Percentiles rank a stretch among this genome's conserved stretches.
Conservation (phyloP, 2,113 vertebrate genomes). For the Brienomyrus brachyistius region DNA sequence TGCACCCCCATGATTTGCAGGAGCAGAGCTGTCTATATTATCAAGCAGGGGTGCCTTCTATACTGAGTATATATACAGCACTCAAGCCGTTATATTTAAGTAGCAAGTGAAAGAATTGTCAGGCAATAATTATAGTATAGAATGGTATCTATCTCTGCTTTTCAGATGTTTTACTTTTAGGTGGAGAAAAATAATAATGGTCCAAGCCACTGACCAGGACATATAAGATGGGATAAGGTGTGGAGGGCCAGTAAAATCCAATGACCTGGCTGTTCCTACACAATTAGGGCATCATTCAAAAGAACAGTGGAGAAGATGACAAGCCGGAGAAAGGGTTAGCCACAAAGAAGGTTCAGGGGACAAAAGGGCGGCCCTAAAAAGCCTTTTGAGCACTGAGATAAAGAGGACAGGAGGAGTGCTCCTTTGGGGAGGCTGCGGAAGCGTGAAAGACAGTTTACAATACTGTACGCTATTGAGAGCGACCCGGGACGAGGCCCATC, state of each 20-base stretch:
- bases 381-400: slow-evolving; percentile 38
- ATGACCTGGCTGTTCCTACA: slow-evolving; percentile 62
- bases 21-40: slow-evolving; percentile 6
- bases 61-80: neutral
- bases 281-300: slow-evolving; percentile 68
- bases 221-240: neutral
- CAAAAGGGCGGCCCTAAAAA: slow-evolving; percentile 38
- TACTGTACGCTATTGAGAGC: slow-evolving; percentile 71
- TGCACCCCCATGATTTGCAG: neutral
- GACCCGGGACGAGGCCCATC: slow-evolving; percentile 49
- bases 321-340: slow-evolving; percentile 48
- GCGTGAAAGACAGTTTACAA: slow-evolving; percentile 61
- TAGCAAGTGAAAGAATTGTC: neutral
- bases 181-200: slow-evolving; percentile 42
- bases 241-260: slow-evolving; percentile 42
- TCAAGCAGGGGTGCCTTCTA: neutral
- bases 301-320: slow-evolving; percentile 52
- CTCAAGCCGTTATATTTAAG: neutral
- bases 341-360: slow-evolving; percentile 21
- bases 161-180: slow-evolving; percentile 12
- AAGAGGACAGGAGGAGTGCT: slow-evolving; percentile 42
- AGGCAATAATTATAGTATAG: neutral
- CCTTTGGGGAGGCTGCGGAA: slow-evolving; percentile 47
- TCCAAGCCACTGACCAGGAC: slow-evolving; percentile 23
- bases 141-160: neutral